Conservation (phyloP, 1,140 invertebrate species). For the Drosophila subobscura region DNA sequence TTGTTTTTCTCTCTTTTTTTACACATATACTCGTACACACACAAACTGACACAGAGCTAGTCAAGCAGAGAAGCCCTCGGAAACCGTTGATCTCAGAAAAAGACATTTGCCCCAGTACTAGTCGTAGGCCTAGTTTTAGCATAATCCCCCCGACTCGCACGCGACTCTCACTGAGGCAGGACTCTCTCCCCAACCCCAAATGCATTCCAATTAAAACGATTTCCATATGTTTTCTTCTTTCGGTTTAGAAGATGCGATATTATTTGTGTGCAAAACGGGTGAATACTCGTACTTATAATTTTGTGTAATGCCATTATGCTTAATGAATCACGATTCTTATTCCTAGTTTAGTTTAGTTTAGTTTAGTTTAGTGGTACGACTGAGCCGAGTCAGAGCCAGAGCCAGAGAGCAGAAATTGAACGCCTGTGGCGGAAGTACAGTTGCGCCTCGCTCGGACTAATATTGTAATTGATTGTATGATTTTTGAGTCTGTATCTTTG, state of each 20-base stretch:
- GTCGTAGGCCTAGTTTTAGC: conserved; percentile 3
- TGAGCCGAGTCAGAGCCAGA: too few relatives aligned
- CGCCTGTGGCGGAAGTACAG: conserved; percentile 31
- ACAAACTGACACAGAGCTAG: conserved; percentile 23
- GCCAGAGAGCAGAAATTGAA: conserved; percentile 3
- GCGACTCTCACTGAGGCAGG: conserved; percentile 2
- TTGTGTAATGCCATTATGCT: conserved; percentile 46
- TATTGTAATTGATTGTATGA: conserved; percentile 33
- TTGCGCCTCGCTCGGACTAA: conserved; percentile 17
- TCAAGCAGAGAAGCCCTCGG: conserved; percentile 33
- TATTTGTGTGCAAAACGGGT: conserved; percentile 66
- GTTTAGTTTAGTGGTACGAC: too few relatives aligned
- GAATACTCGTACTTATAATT: conserved; percentile 61
- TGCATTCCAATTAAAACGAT: conserved; percentile 28
- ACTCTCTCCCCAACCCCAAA: neutral
- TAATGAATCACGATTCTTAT: conserved; percentile 57
- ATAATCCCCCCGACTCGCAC: conserved; percentile 13
- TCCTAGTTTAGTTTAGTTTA: conserved; percentile 43
- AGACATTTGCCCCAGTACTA: conserved; percentile 6
- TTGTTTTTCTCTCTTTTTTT: conserved; percentile 5
- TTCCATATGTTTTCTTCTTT: conserved; percentile 26
- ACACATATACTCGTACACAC: conserved; percentile 7
- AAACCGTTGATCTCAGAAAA: conserved; percentile 36
- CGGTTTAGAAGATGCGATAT: conserved; percentile 66
- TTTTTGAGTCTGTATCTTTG: conserved; percentile 44